phyloP scores from a whole-genome alignment of 2,113 vertebrate genomes.

The Corythaeola cristata region DNA sequence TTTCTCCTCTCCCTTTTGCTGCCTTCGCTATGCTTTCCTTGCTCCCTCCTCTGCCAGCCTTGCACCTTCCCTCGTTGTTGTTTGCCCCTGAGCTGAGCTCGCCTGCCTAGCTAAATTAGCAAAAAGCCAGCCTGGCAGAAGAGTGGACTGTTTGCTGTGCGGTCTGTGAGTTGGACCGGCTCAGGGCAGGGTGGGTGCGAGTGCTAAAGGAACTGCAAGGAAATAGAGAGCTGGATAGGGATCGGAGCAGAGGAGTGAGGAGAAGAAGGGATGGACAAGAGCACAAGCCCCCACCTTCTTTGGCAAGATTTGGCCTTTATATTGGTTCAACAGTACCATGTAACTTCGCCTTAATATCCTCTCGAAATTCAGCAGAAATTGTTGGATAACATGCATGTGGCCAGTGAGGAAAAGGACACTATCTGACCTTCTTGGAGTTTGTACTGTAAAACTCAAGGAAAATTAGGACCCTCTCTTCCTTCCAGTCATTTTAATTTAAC shows the following conservation, averaged over 20 bases:
- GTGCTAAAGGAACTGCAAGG: neutral
- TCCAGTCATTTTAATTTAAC: neutral
- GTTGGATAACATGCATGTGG: neutral
- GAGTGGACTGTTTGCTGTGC: neutral
- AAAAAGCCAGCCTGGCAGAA: neutral
- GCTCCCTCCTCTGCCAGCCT: neutral
- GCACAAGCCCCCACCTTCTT: accelerated
- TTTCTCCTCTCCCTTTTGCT: neutral
- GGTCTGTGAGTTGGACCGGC: accelerated
- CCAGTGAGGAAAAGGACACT: neutral
- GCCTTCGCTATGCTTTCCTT: neutral
- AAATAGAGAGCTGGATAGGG: neutral
- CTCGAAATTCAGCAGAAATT: neutral
- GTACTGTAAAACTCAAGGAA: neutral
- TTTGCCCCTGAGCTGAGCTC: neutral
- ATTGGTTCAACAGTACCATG: neutral
- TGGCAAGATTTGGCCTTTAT: neutral
- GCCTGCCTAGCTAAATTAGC: neutral
- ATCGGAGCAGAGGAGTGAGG: neutral
- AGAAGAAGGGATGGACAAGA: neutral
- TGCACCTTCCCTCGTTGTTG: neutral
- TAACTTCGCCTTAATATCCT: neutral
- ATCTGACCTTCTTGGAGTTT: neutral
- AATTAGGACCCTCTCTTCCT: neutral
- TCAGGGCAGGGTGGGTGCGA: neutral